A percentile compares a stretch with the other conserved stretches of the same genome.
Conservation (phyloP, 2,113 vertebrate species). For the Pseudorasbora parva region DNA sequence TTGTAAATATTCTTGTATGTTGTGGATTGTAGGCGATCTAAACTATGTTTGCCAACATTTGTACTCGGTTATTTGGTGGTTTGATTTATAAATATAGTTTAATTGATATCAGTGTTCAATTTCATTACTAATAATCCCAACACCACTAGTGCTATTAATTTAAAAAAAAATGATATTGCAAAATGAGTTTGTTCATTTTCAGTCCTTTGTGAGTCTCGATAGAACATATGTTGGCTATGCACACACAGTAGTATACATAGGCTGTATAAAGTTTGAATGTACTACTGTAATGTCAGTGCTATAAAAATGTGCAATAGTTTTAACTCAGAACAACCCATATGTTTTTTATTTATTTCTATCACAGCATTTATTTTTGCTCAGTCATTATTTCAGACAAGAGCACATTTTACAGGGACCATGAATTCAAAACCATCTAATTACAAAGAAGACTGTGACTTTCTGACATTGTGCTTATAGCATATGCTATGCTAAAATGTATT, state of each 20-base stretch:
- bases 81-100: not conserved
- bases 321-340: not conserved
- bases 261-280: too few relatives aligned
- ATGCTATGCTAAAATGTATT: not conserved
- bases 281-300: too few relatives aligned
- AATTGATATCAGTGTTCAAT: not conserved
- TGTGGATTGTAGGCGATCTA: not conserved
- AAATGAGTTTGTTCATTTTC: too few relatives aligned
- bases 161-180: too few relatives aligned
- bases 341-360: too few relatives aligned
- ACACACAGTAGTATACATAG: too few relatives aligned
- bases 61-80: not conserved
- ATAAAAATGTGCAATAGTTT: too few relatives aligned
- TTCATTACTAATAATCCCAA: not conserved
- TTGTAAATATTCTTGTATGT: slow-evolving; percentile 35
- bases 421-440: not conserved
- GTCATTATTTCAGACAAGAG: not conserved
- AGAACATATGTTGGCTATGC: too few relatives aligned
- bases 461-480: not conserved
- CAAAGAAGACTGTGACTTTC: not conserved
- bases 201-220: too few relatives aligned
- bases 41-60: not conserved
- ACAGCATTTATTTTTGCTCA: not conserved
- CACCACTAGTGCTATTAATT: not conserved
- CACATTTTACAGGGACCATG: not conserved